Conservation (phyloP, 2,888 invertebrate genomes). For the Acanthococcus lagerstroemiae region DNA sequence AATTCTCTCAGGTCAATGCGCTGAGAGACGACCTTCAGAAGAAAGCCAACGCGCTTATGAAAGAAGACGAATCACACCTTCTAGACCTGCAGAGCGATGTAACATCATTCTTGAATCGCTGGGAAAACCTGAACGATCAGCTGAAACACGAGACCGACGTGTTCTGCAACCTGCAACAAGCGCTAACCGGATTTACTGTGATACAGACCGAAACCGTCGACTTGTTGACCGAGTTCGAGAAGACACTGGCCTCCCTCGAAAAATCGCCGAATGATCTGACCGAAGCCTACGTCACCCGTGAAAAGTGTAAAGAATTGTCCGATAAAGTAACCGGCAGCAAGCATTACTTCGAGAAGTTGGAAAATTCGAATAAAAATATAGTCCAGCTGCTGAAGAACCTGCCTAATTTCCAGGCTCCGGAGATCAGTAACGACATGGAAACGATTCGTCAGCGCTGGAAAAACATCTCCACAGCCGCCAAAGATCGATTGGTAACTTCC, state of each 20-base stretch:
- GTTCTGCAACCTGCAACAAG: constrained; percentile 15
- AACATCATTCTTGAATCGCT: background rate
- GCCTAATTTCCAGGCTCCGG: constrained; percentile 52
- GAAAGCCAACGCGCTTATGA: constrained; percentile 9
- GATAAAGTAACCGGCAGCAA: constrained; percentile 67
- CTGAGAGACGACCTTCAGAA: constrained; percentile 17
- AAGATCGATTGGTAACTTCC: constrained; percentile 45
- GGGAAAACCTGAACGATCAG: constrained; percentile 17
- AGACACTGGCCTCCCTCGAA: background rate
- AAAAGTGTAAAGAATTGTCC: constrained; percentile 64
- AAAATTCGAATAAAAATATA: constrained; percentile 61
- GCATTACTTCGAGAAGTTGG: constrained; percentile 63
- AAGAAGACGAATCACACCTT: constrained; percentile 17
- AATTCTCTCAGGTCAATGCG: constrained; percentile 4
- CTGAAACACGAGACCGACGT: constrained; percentile 13
- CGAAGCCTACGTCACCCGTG: constrained; percentile 59
- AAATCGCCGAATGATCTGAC: constrained; percentile 58
- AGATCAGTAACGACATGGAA: constrained; percentile 42
- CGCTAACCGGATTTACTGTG: constrained; percentile 5
- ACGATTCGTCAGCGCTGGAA: constrained; percentile 52
- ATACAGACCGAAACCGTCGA: constrained; percentile 7
- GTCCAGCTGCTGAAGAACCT: constrained; percentile 58
- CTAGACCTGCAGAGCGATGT: constrained; percentile 10
- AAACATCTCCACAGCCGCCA: constrained; percentile 40
- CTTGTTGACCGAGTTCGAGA: constrained; percentile 11